Evolutionary conservation across 2,888 invertebrate genomes (phyloP), one percentile per base, ranked within the genome.

Genomic region (Drosophila helvetica): DNA sequence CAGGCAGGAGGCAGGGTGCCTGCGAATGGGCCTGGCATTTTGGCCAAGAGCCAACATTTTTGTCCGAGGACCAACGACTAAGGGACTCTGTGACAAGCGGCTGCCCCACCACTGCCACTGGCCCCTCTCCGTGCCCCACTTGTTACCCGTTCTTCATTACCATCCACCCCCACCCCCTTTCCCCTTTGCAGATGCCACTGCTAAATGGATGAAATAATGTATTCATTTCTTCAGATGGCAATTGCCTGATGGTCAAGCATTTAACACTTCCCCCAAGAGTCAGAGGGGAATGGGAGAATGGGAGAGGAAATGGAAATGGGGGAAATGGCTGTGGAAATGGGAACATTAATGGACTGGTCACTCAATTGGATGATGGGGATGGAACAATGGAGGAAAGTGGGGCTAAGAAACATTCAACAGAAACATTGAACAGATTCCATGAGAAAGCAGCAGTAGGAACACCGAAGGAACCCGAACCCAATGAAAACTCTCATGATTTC

Each of bases 41-140:
- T 83, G 82, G 88, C 71, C 59, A 33, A 58, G 38, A 67, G 88
- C 88, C 82, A 83, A 85, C 58, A 77, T 52, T 74, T 70, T 64
- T 58, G 53, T 63, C 62, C 62, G 60, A 75, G 70, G 62, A 70
- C 25, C 18, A 50, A 45, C 27, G 43, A 45, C 57, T 54, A 52
- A 68, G 69, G 80, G 87, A 80, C 84, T 38, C 38, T 38, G 80
- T 62, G 58, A 74, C 78, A 78, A 54, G 53, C 66, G 51, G 42
- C n/a, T 58, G 50, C 62, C 42, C 45, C 55, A 4, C 12, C 38
- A 15, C 48, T 7, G 27, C 48, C n/a, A n/a, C 50, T 27, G 17
- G 38, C 12, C 47, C 22, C 2, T 22, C 50, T 25, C 33, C 38
- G 10, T 33, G 25, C 38, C 33, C 17, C 33, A 19, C 42, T 2